Percentiles rank a stretch among this genome's conserved stretches.
phyloP scores from a whole-genome alignment of 2,113 vertebrate species.

The Spea bombifrons region DNA sequence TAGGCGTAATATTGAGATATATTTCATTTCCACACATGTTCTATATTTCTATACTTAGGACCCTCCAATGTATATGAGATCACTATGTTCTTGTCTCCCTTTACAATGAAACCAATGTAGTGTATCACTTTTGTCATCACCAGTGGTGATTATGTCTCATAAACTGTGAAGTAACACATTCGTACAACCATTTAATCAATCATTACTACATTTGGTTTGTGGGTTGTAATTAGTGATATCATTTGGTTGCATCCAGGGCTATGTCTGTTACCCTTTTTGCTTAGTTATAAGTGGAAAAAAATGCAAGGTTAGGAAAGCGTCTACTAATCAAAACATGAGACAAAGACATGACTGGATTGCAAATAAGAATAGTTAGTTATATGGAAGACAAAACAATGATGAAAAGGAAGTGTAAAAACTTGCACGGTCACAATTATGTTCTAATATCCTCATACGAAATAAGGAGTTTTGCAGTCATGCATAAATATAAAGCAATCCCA shows the following conservation, averaged over 20 bases:
- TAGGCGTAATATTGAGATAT: too few species aligned
- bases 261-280: constrained; percentile 8
- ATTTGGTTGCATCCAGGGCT: not conserved
- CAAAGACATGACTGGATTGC: not conserved
- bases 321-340: not conserved
- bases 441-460: too few species aligned
- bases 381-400: constrained; percentile 9
- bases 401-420: not conserved
- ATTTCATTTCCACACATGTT: too few species aligned
- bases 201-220: constrained; percentile 14
- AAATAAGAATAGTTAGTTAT: too few species aligned
- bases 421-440: too few species aligned
- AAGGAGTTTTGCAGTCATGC: too few species aligned
- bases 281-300: not conserved
- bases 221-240: constrained; percentile 1
- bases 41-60: constrained; percentile 20
- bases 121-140: constrained; percentile 4
- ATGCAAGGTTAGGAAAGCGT: not conserved
- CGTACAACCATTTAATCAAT: not conserved
- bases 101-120: constrained; percentile 31
- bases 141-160: constrained; percentile 9
- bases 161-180: constrained; percentile 9
- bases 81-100: constrained; percentile 10
- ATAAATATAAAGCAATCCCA: too few species aligned
- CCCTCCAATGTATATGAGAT: constrained; percentile 14